Evolutionary conservation across 92 coral and sea anemone genomes (phyloP), one percentile per base, ranked within the genome.

Genomic region (Umimayanthus chanpuru): DNA sequence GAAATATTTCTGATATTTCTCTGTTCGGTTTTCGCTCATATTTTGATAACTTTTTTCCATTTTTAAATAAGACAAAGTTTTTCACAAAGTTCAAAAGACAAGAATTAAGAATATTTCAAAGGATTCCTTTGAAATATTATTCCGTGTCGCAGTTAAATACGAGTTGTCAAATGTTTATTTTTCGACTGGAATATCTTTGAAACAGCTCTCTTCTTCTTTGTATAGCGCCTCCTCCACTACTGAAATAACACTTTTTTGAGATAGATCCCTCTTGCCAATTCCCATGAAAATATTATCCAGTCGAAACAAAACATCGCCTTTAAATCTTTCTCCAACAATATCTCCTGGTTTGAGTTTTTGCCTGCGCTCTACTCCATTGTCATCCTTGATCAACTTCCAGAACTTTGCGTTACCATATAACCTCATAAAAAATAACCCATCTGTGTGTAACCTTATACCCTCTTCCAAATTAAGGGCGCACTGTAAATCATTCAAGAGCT

Each of bases 281-380:
- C 72, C 72, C 72, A 66, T 66, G 72, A 66, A 66, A 66, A 66
- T 66, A 66, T 6, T 66, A 66, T 66, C 72, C 72, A 66, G 29
- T 0, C 72, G 72, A 66, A 66, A 66, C 26, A 66, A 18, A 66
- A 66, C 72, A 66, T 66, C 72, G 28, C 72, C 72, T 66, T 66
- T 66, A 66, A 66, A 66, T 66, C 72, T 66, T 18, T 0, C 1
- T 66, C 72, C 72, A 18, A 66, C 72, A 66, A 66, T 66, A 66
- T 66, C 72, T 66, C 28, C 72, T 66, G 72, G 72, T 0, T 66
- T 66, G n/a, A 66, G 72, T 66, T 66, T 9, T 66, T 20, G 72
- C 9, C 72, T 18, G 28, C 29, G 28, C 28, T 66, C 28, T 9
- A 4, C 72, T 1, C 72, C 72, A 66, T 20, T 66, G 26, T 66